Evolutionary conservation across 2,797 vertebrate species (phyloP).

Genomic region (Danio jaintianensis): DNA sequence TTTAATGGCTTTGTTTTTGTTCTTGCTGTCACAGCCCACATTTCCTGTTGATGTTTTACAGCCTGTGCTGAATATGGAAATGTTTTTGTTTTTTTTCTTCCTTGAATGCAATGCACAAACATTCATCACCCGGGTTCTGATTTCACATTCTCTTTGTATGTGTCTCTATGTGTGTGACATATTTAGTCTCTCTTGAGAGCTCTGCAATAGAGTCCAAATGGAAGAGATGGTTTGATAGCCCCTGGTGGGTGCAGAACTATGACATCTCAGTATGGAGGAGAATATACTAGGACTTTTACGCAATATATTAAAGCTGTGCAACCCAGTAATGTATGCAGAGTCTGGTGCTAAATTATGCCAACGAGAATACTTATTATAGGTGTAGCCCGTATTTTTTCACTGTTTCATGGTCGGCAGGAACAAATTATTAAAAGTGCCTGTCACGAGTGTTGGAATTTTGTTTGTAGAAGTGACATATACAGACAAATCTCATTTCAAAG

Average conservation of each 20-base stretch:
- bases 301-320: conserved; percentile 67
- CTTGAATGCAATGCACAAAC: conserved; percentile 62
- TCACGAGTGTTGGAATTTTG: conserved; percentile 19
- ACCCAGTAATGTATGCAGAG: conserved; percentile 60
- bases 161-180: conserved; percentile 52
- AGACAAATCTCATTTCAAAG: neutral
- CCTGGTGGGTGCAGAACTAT: conserved; percentile 60
- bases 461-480: neutral
- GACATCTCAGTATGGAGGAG: conserved; percentile 76
- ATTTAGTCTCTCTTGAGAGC: conserved; percentile 64
- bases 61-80: conserved; percentile 57
- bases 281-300: conserved; percentile 71
- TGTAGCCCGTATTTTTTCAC: conserved; percentile 71
- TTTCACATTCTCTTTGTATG: conserved; percentile 63
- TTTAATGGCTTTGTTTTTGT: conserved; percentile 29
- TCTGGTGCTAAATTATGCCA: conserved; percentile 66
- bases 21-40: conserved; percentile 27
- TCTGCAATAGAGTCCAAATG: conserved; percentile 68
- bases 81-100: conserved; percentile 7
- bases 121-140: conserved; percentile 70
- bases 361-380: conserved; percentile 73
- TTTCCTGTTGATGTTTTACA: conserved; percentile 39
- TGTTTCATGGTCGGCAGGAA: conserved; percentile 71
- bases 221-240: conserved; percentile 69
- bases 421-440: conserved; percentile 54